Conservation (phyloP, 2,113 vertebrate species). For the Pithys albifrons region DNA sequence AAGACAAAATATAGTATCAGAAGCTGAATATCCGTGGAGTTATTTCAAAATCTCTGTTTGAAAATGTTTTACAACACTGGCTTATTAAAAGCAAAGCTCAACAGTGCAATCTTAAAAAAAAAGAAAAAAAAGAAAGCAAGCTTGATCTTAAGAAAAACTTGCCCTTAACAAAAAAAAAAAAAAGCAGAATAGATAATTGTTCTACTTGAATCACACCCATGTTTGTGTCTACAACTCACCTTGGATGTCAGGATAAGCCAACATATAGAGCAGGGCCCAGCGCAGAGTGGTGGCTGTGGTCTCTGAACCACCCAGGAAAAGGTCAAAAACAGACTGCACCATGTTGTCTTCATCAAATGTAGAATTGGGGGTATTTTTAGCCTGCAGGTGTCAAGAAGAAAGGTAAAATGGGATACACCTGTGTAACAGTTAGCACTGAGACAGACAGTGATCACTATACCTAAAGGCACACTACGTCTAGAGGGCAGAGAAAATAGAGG, state of each 20-base stretch:
- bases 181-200: neutral
- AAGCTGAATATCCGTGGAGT: neutral
- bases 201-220: neutral
- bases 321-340: constrained; percentile 56
- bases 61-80: neutral
- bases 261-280: constrained; percentile 74
- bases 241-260: constrained; percentile 63
- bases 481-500: neutral
- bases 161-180: neutral
- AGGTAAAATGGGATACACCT: neutral
- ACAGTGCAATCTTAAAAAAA: neutral
- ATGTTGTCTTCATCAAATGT: constrained; percentile 71
- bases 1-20: neutral
- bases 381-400: constrained; percentile 14
- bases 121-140: neutral
- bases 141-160: neutral
- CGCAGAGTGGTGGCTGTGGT: constrained; percentile 65
- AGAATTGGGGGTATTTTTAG: constrained; percentile 2
- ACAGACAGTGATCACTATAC: neutral
- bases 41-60: neutral
- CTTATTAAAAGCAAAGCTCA: neutral
- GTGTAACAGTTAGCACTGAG: neutral
- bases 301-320: constrained; percentile 73
- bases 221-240: neutral
- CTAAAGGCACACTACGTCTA: neutral